Conservation (phyloP, 2,113 vertebrate genomes). For the Acrocephalus arundinaceus region DNA sequence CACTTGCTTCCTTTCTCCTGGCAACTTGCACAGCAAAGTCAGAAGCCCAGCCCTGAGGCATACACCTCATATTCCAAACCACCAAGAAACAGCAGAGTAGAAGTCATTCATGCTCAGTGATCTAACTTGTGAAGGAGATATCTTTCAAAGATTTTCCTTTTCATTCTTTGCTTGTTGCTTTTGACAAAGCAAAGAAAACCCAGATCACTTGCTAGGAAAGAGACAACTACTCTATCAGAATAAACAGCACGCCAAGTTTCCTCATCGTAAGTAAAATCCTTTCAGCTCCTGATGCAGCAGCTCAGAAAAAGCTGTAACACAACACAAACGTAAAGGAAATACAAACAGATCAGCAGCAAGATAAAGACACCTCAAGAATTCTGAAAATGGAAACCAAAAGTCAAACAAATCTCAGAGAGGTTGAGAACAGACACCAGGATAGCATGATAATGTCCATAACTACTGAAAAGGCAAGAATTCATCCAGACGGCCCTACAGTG, state of each 20-base stretch:
- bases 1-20: neutral
- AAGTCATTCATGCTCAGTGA: neutral
- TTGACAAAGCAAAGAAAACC: neutral
- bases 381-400: neutral
- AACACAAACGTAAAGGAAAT: neutral
- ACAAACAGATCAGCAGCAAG: neutral
- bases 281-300: neutral
- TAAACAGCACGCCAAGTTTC: accelerated
- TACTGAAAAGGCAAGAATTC: neutral
- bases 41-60: neutral
- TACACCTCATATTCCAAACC: neutral
- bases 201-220: neutral
- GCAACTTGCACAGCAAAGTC: neutral
- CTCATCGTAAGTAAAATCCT: neutral
- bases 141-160: neutral
- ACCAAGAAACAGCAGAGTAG: neutral
- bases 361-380: neutral
- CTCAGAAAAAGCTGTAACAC: neutral
- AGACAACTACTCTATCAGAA: neutral
- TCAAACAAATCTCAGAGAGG: neutral
- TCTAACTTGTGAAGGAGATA: neutral
- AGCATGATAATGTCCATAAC: accelerated
- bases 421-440: neutral
- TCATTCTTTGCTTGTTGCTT: neutral
- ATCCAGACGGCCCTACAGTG: accelerated